A percentile compares a stretch with the other conserved stretches of the same genome.
Conservation (phyloP, 2,113 vertebrate species). For the Neodontobutis hainanensis region DNA sequence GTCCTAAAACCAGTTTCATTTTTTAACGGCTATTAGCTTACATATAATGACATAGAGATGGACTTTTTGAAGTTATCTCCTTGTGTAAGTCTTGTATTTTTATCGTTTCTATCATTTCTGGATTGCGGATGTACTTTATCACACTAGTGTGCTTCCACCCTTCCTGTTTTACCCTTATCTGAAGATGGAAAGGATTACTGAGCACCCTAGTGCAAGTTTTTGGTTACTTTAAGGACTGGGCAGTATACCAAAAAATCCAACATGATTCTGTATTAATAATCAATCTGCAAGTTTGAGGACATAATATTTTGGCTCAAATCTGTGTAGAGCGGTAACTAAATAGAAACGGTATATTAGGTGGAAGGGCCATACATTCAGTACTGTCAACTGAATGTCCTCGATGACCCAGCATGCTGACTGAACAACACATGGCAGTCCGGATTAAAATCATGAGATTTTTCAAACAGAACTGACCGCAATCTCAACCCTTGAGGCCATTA, state of each 20-base stretch:
- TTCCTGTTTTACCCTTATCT: constrained; percentile 45
- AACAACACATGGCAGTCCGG: constrained; percentile 47
- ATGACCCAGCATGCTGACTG: background rate
- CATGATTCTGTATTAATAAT: no score
- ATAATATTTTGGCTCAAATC: no score
- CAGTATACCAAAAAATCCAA: no score
- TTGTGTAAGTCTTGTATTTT: constrained; percentile 7
- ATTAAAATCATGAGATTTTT: constrained; percentile 43
- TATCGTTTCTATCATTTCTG: constrained; percentile 32
- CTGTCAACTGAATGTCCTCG: constrained; percentile 1
- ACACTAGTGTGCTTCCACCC: constrained; percentile 36
- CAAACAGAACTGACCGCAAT: constrained; percentile 1
- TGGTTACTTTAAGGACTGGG: background rate
- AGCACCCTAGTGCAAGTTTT: background rate
- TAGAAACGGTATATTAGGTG: no score
- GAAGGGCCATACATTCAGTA: no score
- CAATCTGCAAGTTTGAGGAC: background rate
- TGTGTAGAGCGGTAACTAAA: no score
- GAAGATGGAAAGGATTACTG: constrained; percentile 34
- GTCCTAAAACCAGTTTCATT: background rate
- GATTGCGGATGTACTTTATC: constrained; percentile 44
- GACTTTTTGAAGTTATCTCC: constrained; percentile 1
- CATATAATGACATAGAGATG: background rate
- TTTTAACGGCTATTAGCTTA: background rate
- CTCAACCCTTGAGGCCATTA: background rate